phyloP scores from a whole-genome alignment of 1,140 invertebrate species.

The Phocides pigmalion region DNA sequence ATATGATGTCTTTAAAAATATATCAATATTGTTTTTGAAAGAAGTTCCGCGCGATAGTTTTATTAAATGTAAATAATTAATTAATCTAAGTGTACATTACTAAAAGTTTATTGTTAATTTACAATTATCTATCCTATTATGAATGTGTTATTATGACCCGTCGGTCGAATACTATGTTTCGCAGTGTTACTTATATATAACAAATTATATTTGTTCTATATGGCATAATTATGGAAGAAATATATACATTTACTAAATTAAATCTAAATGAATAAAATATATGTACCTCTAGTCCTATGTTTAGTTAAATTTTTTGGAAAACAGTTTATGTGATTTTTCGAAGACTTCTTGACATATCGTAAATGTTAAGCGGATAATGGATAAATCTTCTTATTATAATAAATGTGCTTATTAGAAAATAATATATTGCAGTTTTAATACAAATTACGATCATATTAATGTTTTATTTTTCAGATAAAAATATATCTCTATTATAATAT shows the following conservation, averaged over 20 bases:
- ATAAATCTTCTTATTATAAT: conserved; percentile 69
- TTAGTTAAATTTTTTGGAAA: conserved; percentile 8
- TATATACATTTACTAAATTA: conserved; percentile 10
- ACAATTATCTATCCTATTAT: neutral
- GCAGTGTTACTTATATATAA: neutral
- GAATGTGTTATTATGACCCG: neutral
- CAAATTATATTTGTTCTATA: neutral
- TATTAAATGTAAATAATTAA: conserved; percentile 24
- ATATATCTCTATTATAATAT: no score
- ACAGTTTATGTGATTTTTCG: conserved; percentile 46
- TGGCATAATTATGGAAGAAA: neutral
- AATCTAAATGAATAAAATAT: neutral
- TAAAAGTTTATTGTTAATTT: neutral
- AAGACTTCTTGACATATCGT: conserved; percentile 81
- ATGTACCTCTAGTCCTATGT: neutral
- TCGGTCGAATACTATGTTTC: neutral
- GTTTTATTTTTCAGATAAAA: no score
- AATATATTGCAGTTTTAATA: neutral
- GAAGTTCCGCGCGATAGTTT: no score
- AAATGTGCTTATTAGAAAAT: conserved; percentile 78
- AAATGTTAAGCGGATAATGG: conserved; percentile 67
- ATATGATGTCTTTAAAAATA: neutral
- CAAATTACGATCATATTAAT: no score
- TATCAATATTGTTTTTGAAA: no score
- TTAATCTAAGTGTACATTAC: conserved; percentile 5